Evolutionary conservation across 2,888 invertebrate species (phyloP), one percentile per base, ranked within the genome.

Genomic region (Hyles lineata): DNA sequence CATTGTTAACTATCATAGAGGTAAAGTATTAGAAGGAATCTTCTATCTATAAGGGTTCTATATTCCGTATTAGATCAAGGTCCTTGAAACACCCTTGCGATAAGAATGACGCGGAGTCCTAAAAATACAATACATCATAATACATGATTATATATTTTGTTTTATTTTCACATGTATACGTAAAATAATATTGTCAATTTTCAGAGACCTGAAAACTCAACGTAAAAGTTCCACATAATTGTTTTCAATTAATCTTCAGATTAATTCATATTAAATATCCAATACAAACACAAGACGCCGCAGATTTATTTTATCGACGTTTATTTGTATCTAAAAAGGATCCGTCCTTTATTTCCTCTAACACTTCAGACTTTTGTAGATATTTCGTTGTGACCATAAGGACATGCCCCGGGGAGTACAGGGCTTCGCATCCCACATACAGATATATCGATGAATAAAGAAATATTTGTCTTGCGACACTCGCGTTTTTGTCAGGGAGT

Each of bases 331-430:
- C 50, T 15, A 67, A 67, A 67, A 67, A 21, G 23, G 63, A 21
- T 23, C 43, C 63, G 11, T 43, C 67, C 15, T 60, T 29, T 60
- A 67, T 50, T 23, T 50, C 23, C 7, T 17, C 6, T 67, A 23
- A 21, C 50, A 67, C 67, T 67, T 67, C 60, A 23, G 67, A 67
- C 8, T 67, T 67, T 67, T 23, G 50, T 67, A 67, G 67, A 50
- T 23, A 6, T 67, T 6, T 67, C 50, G 67, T 55, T 55, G 55
- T 67, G 67, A 67, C 23, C 60, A 60, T 25, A 43, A 50, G 21
- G 2, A 67, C 43, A 21, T 17, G 67, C 67, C 67, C 50, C 8
- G 15, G 67, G 67, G 67, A 67, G 55, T 23, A 15, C 21, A 15
- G 17, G 25, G 5, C 23, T 17, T 67, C 67, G 15, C 17, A 50